A percentile compares a stretch with the other conserved stretches of the same genome.
phyloP scores from a whole-genome alignment of 2,797 vertebrate genomes.

The Anableps anableps region DNA sequence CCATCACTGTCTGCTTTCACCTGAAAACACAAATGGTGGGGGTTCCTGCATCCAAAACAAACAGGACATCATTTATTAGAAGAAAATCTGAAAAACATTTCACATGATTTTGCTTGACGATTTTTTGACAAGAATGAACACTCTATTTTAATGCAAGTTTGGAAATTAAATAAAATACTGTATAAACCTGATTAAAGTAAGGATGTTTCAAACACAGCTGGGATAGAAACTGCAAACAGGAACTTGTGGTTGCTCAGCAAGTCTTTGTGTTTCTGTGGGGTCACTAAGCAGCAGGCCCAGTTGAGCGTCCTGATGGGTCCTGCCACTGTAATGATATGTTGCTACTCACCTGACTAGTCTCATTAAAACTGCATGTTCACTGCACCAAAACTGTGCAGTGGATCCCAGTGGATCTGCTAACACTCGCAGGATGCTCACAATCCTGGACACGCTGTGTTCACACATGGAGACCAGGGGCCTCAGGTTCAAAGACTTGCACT shows the following conservation, averaged over 20 bases:
- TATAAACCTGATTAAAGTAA: not conserved
- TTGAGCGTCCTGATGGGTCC: conserved; percentile 1
- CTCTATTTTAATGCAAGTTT: conserved; percentile 53
- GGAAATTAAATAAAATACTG: conserved; percentile 39
- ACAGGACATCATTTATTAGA: not conserved
- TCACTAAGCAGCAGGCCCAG: conserved; percentile 27
- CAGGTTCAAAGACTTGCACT: not conserved
- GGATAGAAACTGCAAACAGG: not conserved
- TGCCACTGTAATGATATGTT: conserved; percentile 43
- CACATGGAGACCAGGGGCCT: not conserved
- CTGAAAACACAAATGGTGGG: conserved; percentile 25
- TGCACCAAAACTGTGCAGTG: conserved; percentile 5
- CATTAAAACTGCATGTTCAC: conserved; percentile 63
- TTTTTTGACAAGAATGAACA: conserved; percentile 35
- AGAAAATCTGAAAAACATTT: not conserved
- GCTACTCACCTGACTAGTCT: conserved; percentile 55
- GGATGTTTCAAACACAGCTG: not conserved
- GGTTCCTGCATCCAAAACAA: conserved; percentile 66
- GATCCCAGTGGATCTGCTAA: not conserved
- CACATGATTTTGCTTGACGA: too few species aligned
- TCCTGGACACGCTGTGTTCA: not conserved
- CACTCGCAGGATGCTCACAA: not conserved
- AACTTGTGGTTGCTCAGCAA: not conserved
- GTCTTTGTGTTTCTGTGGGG: conserved; percentile 7
- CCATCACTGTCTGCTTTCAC: conserved; percentile 56